Conservation (phyloP, 2,113 vertebrate species). For the Sprattus sprattus region DNA sequence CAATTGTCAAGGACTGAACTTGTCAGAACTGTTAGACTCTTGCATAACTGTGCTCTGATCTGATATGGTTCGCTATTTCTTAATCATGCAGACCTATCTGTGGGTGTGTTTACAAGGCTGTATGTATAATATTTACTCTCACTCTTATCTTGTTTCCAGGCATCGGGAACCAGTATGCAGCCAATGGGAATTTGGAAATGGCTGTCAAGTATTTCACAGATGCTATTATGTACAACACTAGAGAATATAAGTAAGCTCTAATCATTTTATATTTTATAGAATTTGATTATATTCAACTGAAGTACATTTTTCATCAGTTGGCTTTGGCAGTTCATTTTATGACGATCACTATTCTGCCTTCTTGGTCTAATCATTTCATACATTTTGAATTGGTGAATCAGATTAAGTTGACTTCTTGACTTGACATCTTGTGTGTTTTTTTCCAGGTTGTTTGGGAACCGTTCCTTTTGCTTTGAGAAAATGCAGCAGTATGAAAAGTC, state of each 20-base stretch:
- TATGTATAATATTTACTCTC: neutral
- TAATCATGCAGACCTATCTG: neutral
- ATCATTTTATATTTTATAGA: neutral
- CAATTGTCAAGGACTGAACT: no score
- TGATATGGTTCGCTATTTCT: neutral
- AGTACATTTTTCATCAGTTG: neutral
- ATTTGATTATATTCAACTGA: neutral
- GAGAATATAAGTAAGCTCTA: conserved; percentile 72
- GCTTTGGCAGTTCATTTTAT: neutral
- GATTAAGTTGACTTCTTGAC: no score
- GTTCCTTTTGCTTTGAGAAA: conserved; percentile 82
- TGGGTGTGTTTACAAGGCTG: neutral
- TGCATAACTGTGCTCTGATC: neutral
- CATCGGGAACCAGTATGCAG: conserved; percentile 69
- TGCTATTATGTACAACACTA: conserved; percentile 79
- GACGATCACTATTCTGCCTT: neutral
- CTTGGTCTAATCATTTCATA: neutral
- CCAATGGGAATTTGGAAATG: conserved; percentile 58
- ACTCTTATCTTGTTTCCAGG: conserved; percentile 52
- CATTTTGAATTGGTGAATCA: neutral
- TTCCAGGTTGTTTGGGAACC: conserved; percentile 83
- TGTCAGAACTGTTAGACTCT: neutral
- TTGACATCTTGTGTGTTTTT: neutral
- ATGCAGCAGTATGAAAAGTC: conserved; percentile 70
- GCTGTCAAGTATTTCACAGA: conserved; percentile 75